Percentiles rank a stretch among this genome's conserved stretches.
These are phyloP conservation scores for Drosophila ustulata DNA, from an alignment of 2,888 invertebrate genomes.

Conservation along the genomic window DNA sequence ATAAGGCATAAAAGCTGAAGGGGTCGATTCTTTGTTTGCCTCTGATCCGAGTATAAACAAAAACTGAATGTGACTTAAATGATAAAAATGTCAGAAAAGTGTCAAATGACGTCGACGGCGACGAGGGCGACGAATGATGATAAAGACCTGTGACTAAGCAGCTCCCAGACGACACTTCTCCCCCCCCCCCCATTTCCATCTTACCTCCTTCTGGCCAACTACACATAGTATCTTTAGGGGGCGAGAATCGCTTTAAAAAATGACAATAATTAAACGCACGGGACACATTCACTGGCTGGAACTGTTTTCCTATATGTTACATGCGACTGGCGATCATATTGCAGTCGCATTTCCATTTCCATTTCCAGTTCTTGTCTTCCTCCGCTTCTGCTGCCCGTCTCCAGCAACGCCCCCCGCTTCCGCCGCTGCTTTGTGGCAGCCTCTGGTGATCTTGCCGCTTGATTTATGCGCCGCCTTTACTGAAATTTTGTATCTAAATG, in stretches of 20 bases:
- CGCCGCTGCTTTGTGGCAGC: conserved; percentile 45
- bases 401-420: conserved; percentile 63
- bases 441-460: conserved; percentile 74
- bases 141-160: conserved; percentile 75
- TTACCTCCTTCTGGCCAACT: neutral
- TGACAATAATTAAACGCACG: conserved; percentile 82
- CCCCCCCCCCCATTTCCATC: conserved; percentile 1
- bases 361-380: conserved; percentile 11
- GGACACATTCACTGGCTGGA: conserved; percentile 71
- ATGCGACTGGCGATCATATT: conserved; percentile 56
- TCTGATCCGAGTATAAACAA: conserved; percentile 55
- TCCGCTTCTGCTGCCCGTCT: conserved; percentile 12
- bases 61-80: conserved; percentile 73
- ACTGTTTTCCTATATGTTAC: conserved; percentile 39
- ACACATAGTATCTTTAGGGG: conserved; percentile 3
- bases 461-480: conserved; percentile 75
- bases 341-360: conserved; percentile 46
- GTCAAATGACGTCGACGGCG: conserved; percentile 69
- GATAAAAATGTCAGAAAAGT: conserved; percentile 76
- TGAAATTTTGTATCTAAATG: conserved; percentile 81
- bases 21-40: conserved; percentile 46
- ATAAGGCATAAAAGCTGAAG: conserved; percentile 39
- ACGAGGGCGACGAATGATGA: conserved; percentile 77
- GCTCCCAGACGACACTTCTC: conserved; percentile 23
- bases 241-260: conserved; percentile 39